phyloP scores from a whole-genome alignment of 2,113 vertebrate species.

The Parotia lawesii region DNA sequence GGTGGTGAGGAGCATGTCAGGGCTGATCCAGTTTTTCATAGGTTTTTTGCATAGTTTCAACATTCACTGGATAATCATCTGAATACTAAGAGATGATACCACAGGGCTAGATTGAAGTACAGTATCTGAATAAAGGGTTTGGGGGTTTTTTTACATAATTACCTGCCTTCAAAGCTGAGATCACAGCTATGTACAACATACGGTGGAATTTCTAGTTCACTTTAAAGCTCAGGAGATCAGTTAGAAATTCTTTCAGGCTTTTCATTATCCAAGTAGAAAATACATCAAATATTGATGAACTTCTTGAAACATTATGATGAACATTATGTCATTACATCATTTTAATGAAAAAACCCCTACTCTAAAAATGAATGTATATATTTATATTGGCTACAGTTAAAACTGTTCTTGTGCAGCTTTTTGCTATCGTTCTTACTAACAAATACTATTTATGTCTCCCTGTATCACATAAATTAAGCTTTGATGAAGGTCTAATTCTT shows the following conservation, averaged over 20 bases:
- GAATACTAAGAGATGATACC: not conserved
- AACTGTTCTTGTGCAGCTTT: not conserved
- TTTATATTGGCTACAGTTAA: not conserved
- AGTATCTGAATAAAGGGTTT: not conserved
- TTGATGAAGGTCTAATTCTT: not conserved
- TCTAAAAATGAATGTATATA: not conserved
- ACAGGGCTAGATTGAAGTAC: not conserved
- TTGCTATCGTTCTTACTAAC: not conserved
- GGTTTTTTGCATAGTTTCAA: not conserved
- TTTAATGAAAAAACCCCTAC: rapidly evolving
- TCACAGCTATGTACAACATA: not conserved
- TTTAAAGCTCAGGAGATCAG: not conserved
- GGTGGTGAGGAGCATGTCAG: not conserved
- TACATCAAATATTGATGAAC: not conserved
- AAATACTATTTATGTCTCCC: not conserved
- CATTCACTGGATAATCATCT: not conserved
- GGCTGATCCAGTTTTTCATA: not conserved
- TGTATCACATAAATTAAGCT: not conserved
- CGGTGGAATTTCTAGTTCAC: not conserved
- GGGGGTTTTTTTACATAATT: not conserved
- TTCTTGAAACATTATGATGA: not conserved
- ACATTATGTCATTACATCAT: not conserved
- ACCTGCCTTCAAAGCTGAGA: not conserved
- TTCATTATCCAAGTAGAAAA: not conserved
- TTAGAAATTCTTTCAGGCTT: not conserved